These are phyloP conservation scores for Elymnias hypermnestra DNA, from an alignment of 1,140 invertebrate species.

Conservation along the genomic window DNA sequence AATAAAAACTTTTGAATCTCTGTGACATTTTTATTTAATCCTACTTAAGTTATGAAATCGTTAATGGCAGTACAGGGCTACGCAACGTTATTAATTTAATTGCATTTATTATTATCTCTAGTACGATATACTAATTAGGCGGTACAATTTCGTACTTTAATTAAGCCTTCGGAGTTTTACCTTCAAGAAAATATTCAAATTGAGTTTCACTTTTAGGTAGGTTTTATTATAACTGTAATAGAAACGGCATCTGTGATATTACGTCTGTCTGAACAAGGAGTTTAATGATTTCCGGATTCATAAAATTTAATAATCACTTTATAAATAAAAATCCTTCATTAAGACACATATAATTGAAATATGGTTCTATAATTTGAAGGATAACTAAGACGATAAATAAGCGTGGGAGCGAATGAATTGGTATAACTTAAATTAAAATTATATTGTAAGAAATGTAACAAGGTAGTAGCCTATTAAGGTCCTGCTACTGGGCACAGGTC, in stretches of 20 bases:
- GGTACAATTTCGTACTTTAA: conserved; percentile 1
- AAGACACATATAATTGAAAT: no score
- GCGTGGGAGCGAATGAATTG: no score
- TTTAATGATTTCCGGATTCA: no score
- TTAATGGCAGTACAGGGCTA: conserved; percentile 2
- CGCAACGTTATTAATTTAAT: conserved; percentile 9
- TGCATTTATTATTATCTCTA: conserved; percentile 5
- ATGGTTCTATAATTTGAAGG: no score
- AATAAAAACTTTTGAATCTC: conserved; percentile 4
- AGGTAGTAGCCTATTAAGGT: no score
- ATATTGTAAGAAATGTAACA: no score
- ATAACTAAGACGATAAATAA: no score
- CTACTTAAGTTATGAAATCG: conserved; percentile 9
- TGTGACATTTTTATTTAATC: conserved; percentile 14
- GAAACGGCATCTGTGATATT: background rate
- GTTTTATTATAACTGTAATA: conserved; percentile 1
- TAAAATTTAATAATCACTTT: no score
- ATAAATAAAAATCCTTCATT: no score
- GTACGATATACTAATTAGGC: conserved; percentile 5
- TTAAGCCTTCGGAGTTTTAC: conserved; percentile 3
- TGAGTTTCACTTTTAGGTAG: conserved; percentile 1
- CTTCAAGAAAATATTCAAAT: conserved; percentile 3
- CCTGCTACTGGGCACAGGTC: no score
- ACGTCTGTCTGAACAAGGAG: background rate
- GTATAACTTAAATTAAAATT: no score